Base-by-base conservation (phyloP, 2,113 vertebrate genomes). In the Cheirogaleus medius region DNA sequence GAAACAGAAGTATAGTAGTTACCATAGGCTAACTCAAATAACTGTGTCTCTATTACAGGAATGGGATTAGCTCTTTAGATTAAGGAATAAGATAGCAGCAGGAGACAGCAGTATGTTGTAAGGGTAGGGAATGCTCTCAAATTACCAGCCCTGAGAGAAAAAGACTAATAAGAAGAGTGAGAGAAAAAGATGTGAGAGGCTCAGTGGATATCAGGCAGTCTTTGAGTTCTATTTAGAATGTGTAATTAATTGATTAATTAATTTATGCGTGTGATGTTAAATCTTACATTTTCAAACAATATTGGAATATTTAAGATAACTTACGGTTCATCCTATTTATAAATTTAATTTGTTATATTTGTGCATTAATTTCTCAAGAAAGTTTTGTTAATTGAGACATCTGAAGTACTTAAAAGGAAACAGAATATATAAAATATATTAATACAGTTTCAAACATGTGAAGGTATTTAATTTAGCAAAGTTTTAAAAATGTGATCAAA, bases 381-480 rank as follows among this genome's bases (percentile, higher is more conserved):
- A n/a, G 29, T 68, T 71, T 78, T 91, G 34, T 37, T 64, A 83
- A 89, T 84, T 84, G 39, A 90, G 18, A 85, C 34, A 77, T 34
- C 18, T 58, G 23, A 91, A 87, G 42, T n/a, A 39, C 34, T n/a
- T 60, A 91, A 78, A 77, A 52, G 87, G 25, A 85, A 82, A 73
- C 3, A 81, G 20, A 47, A 76, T 69, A 73, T 44, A 73, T 78
- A 47, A 64, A 91, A 78, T 44, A 37, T 73, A 84, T 52, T n/a
- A 63, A 52, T 14, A 71, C 15, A n/a, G 21, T 76, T 90, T 92
- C 34, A 92, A 89, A 64, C 52, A 10, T 92, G 69, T 90, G n/a
- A 92, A 92, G n/a, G 29, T 76, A 82, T 23, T 96, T 94, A 66
- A 83, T 71, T 83, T 87, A 90, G 58, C 9, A 15, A 76, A 83